These are phyloP conservation scores for Cyanistes caeruleus DNA, from an alignment of 2,113 vertebrate genomes.

Conservation along the genomic window DNA sequence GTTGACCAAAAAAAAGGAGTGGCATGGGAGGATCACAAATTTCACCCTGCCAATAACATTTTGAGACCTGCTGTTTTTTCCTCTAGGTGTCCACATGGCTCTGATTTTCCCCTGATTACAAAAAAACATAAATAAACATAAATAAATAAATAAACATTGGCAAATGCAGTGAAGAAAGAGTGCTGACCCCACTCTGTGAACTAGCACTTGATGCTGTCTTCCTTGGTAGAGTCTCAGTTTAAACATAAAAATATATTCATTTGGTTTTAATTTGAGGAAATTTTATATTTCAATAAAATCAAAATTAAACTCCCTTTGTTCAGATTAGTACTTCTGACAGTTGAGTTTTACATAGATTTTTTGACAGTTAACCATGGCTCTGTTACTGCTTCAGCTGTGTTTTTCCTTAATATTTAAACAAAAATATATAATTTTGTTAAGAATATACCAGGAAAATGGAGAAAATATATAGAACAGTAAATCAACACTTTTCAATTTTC, in stretches of 20 bases:
- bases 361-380: neutral
- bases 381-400: neutral
- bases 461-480: neutral
- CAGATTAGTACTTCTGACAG: neutral
- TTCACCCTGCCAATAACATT: conserved; percentile 23
- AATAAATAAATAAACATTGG: no score
- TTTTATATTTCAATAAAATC: conserved; percentile 58
- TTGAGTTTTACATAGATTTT: neutral
- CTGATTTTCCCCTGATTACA: conserved; percentile 72
- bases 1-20: neutral
- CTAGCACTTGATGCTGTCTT: conserved; percentile 24
- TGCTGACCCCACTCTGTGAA: conserved; percentile 41
- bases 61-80: conserved; percentile 55
- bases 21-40: conserved; percentile 15
- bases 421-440: neutral
- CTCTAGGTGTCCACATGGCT: conserved; percentile 69
- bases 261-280: conserved; percentile 62
- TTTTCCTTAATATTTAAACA: neutral
- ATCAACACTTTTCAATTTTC: conserved; percentile 23
- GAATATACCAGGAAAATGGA: neutral
- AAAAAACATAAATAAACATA: conserved; percentile 70
- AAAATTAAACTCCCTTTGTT: conserved; percentile 33
- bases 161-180: conserved; percentile 36
- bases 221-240: conserved; percentile 37
- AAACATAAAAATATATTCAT: conserved; percentile 43